phyloP scores from a whole-genome alignment of 2,888 invertebrate species.

The Oscheius myriophilus region DNA sequence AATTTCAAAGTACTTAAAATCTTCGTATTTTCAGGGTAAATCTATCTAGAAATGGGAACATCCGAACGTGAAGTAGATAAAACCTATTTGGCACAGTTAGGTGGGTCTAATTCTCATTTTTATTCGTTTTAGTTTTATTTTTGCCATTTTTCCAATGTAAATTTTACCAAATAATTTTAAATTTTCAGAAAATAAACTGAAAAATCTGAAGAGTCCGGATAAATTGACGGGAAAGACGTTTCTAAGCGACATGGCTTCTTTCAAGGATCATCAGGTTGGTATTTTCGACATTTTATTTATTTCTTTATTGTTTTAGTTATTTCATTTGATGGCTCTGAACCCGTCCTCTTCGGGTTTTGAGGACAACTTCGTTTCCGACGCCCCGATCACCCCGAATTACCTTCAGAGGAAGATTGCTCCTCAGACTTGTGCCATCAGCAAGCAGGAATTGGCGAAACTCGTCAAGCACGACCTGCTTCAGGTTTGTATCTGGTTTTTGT shows the following conservation, averaged over 20 bases:
- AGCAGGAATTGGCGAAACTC: slow-evolving; percentile 47
- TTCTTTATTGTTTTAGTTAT: slow-evolving; percentile 27
- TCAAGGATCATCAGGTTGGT: slow-evolving; percentile 42
- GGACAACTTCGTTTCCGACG: slow-evolving; percentile 49
- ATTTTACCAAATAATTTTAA: too few relatives aligned
- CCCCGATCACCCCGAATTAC: slow-evolving; percentile 39
- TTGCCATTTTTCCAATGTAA: background rate
- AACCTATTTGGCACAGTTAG: slow-evolving; percentile 35
- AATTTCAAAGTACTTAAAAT: too few relatives aligned
- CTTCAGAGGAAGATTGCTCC: slow-evolving; percentile 53
- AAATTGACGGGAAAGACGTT: slow-evolving; percentile 34
- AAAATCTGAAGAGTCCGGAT: slow-evolving; percentile 38
- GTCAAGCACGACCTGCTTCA: slow-evolving; percentile 49
- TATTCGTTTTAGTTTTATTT: background rate
- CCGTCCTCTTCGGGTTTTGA: slow-evolving; percentile 36
- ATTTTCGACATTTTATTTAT: background rate
- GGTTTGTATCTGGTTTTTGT: slow-evolving; percentile 11
- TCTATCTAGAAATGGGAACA: background rate
- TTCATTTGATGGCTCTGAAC: slow-evolving; percentile 28
- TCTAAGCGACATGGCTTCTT: slow-evolving; percentile 37
- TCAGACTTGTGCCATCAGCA: slow-evolving; percentile 54
- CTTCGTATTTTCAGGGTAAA: too few relatives aligned
- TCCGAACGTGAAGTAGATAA: slow-evolving; percentile 33
- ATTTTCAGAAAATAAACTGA: slow-evolving; percentile 35
- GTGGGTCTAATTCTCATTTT: slow-evolving; percentile 8